Evolutionary conservation across 2,797 vertebrate genomes (phyloP), one percentile per base, ranked within the genome.

Genomic region (Benthosema pterotum): DNA sequence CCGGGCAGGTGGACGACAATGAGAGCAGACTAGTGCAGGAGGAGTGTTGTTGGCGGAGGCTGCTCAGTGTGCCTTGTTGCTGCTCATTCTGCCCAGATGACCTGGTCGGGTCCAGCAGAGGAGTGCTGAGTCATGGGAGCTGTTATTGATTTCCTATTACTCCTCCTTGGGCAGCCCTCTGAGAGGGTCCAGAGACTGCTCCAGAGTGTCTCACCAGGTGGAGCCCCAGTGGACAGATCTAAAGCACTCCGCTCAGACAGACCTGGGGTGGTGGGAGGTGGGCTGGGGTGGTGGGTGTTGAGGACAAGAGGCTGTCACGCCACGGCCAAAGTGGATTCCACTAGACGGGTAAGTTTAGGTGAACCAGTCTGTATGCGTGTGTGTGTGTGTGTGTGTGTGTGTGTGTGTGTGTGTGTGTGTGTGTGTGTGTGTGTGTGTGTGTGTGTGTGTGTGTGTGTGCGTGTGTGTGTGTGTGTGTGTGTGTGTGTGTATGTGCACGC

Each of bases 71-170:
- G n/a, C n/a, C n/a, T 3, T 71, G 75, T 75, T 71, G 75, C 74
- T 78, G 67, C 75, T 77, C 74, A 59, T 4, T 38, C 56, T 67
- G 77, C 71, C 73, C 52, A 68, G 78, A 28, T 15, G 58, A 64
- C 69, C 59, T 42, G 58, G 64, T n/a, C 70, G 22, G 22, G n/a
- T n/a, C 32, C 32, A 38, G 7, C 67, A 76, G 22, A 3, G 72
- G 69, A 86, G 63, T 82, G 84, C 85, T 88, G 88, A 90, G 83
- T 91, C 89, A 90, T 83, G 77, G 80, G 71, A 75, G 79, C 18
- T 50, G 67, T 81, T 86, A 90, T 91, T 80, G 87, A 90, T 90
- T 90, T 87, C 83, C 86, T 80, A 86, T 88, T 78, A 59, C 62
- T 81, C 72, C 19, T 9, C 75, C 77, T 77, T 74, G 80, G 71